Base-by-base conservation (phyloP, 2,797 vertebrate species). In the Danio choprae region DNA sequence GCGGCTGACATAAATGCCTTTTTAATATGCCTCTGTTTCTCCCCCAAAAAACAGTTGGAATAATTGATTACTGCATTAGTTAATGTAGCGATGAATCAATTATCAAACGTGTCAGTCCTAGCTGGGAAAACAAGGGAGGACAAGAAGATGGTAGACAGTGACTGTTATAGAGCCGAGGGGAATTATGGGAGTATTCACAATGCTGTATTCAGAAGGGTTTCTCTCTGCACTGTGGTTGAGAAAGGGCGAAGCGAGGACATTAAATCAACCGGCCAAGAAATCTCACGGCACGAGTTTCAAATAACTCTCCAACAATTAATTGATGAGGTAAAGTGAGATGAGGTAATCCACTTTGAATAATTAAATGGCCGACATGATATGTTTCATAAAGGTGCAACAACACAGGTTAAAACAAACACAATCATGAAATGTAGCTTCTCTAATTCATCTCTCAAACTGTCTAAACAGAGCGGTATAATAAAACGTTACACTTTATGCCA, bases 81-180 rank as follows among this genome's bases (percentile, higher is more conserved):
- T 93, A 94, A 93, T 92, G 93, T 93, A 92, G 91, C 88, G 86
- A 87, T 87, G 87, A 93, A 93, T 93, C 90, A 86, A 93, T 94
- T 84, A 90, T 89, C 91, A 92, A 89, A 91, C 16, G 53, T 88
- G 92, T 89, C 93, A 67, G 79, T 93, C 89, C 71, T 56, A 44
- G 85, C 84, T 80, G 84, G 86, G 78, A 81, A 76, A 77, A 48
- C 77, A 70, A 69, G 80, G 63, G 59, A 81, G 36, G 60, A 63
- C 51, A 80, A 79, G 44, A 86, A 80, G 41, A 56, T 79, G 86
- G 20, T 85, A 90, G 89, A 90, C 89, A 87, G 86, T 81, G 84
- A 89, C 84, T 44, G 71, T 88, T 87, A 90, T 88, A 87, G 81
- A 90, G 91, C 91, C 91, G 87, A 80, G 74, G 92, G 93, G 81